These are phyloP conservation scores for Solenopsis invicta DNA, from an alignment of 1,140 invertebrate genomes.

Conservation along the genomic window DNA sequence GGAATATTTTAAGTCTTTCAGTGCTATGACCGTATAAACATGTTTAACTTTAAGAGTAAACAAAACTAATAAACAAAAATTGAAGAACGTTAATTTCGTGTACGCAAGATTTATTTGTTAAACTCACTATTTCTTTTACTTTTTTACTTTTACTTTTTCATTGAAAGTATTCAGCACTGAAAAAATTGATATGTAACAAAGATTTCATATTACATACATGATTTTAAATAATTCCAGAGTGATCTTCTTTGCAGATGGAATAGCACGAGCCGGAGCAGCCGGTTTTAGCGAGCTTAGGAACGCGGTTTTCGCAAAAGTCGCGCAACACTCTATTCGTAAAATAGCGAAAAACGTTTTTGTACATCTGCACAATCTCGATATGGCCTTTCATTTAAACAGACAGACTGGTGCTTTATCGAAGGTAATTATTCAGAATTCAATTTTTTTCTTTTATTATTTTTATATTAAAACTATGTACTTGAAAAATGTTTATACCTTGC, in stretches of 20 bases:
- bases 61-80: too few species aligned
- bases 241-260: conserved; percentile 91
- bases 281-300: conserved; percentile 98
- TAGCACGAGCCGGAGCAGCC: conserved; percentile 95
- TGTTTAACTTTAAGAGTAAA: too few species aligned
- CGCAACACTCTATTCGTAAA: conserved; percentile 97
- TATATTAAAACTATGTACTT: conserved; percentile 10
- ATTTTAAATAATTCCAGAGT: conserved; percentile 32
- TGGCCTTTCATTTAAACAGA: conserved; percentile 96
- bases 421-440: conserved; percentile 82
- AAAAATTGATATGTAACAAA: too few species aligned
- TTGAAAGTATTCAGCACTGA: too few species aligned
- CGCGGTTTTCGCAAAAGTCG: conserved; percentile 99
- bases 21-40: too few species aligned
- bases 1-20: not conserved
- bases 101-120: too few species aligned
- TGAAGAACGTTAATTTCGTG: too few species aligned
- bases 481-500: conserved; percentile 54
- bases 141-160: too few species aligned
- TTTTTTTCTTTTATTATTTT: not conserved
- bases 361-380: conserved; percentile 98
- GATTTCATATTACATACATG: not conserved
- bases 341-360: conserved; percentile 98
- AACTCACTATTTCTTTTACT: too few species aligned
- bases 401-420: conserved; percentile 97